Conservation (phyloP, 2,888 invertebrate genomes). For the Chouioia cunea region DNA sequence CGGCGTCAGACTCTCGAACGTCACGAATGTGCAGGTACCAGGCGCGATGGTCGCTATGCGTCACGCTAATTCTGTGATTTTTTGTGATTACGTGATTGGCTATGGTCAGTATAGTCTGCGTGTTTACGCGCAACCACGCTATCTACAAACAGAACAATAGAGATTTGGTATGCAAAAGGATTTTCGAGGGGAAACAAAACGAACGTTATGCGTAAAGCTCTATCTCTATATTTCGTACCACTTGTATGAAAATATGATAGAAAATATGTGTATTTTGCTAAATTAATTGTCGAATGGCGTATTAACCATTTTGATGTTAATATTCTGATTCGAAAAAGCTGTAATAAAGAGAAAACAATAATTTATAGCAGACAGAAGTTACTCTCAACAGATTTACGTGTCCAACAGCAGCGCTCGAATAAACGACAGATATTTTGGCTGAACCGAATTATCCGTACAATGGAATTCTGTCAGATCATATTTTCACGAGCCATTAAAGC, state of each 20-base stretch:
- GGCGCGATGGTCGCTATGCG: conserved; percentile 86
- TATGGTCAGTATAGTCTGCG: conserved; percentile 91
- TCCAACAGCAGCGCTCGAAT: background rate
- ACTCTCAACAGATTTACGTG: no score
- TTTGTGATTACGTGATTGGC: conserved; percentile 92
- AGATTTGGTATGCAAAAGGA: background rate
- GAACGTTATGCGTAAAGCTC: background rate
- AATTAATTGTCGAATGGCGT: background rate
- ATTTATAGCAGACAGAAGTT: no score
- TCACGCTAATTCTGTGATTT: conserved; percentile 86
- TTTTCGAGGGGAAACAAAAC: background rate
- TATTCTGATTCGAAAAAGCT: background rate
- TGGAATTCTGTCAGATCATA: conserved; percentile 33
- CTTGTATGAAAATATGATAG: background rate
- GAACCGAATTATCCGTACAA: no score
- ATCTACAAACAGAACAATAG: conserved; percentile 71
- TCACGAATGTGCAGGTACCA: conserved; percentile 91
- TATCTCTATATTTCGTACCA: background rate
- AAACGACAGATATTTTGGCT: background rate
- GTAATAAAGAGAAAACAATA: no score
- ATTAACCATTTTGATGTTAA: background rate
- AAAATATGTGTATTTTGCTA: conserved; percentile 2
- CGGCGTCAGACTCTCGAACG: conserved; percentile 85
- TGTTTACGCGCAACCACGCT: conserved; percentile 90
- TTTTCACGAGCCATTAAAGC: conserved; percentile 42